Percentiles rank a stretch among this genome's conserved stretches.
phyloP scores from a whole-genome alignment of 2,113 vertebrate species.

The Rhadina sibilatrix region DNA sequence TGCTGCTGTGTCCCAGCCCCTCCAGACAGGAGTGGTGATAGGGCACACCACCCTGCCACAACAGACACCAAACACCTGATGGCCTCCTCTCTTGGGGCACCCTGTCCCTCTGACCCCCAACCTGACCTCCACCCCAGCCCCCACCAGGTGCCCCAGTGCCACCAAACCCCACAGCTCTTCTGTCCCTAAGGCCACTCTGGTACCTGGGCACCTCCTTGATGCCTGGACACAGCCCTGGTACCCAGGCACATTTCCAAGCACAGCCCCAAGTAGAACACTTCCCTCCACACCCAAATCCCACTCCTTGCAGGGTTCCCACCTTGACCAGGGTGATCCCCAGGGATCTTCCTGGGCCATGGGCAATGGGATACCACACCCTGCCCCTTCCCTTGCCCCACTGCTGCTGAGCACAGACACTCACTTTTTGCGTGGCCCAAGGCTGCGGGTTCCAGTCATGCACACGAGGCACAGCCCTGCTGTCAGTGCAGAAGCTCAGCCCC shows the following conservation, averaged over 20 bases:
- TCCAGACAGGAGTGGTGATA: rapidly evolving
- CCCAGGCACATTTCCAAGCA: neutral
- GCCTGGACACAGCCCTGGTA: too few species aligned
- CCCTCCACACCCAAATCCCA: neutral
- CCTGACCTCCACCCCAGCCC: neutral
- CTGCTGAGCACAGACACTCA: constrained; percentile 57
- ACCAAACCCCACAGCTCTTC: neutral
- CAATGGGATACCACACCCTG: neutral
- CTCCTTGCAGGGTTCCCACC: neutral
- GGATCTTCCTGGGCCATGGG: rapidly evolving
- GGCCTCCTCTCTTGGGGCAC: neutral
- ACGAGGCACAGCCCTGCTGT: constrained; percentile 88
- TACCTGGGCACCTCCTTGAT: neutral
- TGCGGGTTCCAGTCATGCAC: constrained; percentile 76
- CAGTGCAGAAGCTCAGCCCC: neutral
- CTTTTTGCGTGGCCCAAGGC: constrained; percentile 76
- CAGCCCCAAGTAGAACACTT: neutral
- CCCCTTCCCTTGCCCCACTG: rapidly evolving
- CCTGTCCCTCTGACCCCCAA: neutral
- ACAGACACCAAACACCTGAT: neutral
- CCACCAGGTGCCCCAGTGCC: rapidly evolving
- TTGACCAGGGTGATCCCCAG: neutral
- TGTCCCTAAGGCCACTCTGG: neutral
- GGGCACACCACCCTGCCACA: rapidly evolving
- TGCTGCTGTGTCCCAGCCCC: neutral